A percentile compares a stretch with the other conserved stretches of the same genome.
phyloP scores from a whole-genome alignment of 2,113 vertebrate genomes.

The Daboia siamensis region DNA sequence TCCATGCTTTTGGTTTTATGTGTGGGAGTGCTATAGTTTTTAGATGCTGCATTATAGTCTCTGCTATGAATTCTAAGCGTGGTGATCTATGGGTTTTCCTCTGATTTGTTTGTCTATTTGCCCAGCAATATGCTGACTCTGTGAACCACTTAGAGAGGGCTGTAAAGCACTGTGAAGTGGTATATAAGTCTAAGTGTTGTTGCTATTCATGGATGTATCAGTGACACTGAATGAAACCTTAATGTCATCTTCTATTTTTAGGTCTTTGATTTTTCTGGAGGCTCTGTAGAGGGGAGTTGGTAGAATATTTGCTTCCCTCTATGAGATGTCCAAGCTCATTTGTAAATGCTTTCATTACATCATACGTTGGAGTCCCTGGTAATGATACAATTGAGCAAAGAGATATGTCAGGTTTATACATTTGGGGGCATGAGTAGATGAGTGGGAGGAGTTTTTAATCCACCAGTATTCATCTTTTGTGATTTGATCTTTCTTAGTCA shows the following conservation, averaged over 20 bases:
- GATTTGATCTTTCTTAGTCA: neutral
- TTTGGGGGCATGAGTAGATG: neutral
- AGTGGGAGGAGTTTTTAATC: neutral
- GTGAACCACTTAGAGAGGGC: too few species aligned
- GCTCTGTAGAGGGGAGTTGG: neutral
- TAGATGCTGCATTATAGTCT: neutral
- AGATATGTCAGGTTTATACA: neutral
- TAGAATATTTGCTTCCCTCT: neutral
- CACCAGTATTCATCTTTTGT: neutral
- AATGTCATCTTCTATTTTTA: neutral
- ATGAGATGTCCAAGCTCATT: neutral
- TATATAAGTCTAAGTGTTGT: too few species aligned
- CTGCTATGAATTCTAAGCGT: neutral
- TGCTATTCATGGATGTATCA: neutral
- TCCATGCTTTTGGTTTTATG: neutral
- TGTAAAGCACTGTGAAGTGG: too few species aligned
- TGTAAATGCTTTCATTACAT: neutral
- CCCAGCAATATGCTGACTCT: too few species aligned
- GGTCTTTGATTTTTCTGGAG: neutral
- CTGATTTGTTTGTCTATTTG: too few species aligned
- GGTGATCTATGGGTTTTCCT: neutral
- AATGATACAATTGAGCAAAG: neutral
- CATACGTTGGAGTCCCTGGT: neutral
- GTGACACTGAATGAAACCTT: neutral
- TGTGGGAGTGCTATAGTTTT: neutral